Evolutionary conservation across 2,113 vertebrate genomes (phyloP).

Genomic region (Tupaia tana): DNA sequence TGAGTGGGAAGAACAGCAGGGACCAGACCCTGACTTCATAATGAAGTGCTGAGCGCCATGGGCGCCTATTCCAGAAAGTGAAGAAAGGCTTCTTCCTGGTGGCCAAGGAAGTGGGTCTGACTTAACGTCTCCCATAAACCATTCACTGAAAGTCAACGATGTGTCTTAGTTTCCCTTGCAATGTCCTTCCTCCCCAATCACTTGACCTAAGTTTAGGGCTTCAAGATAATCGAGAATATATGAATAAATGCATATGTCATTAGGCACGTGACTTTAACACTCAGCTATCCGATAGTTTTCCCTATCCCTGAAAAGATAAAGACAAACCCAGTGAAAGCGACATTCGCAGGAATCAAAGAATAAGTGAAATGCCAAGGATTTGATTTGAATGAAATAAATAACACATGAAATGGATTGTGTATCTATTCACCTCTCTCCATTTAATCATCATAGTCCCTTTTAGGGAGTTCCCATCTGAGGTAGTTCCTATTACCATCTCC

Average conservation of each 20-base stretch:
- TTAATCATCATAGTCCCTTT: not conserved
- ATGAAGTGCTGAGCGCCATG: too few species aligned
- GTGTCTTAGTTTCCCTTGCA: not conserved
- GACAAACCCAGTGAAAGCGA: not conserved
- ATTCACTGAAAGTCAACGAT: not conserved
- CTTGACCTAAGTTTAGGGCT: not conserved
- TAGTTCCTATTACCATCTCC: conserved; percentile 16
- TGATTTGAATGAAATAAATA: conserved; percentile 15
- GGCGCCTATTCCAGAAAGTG: not conserved
- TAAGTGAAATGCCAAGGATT: not conserved
- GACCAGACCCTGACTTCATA: not conserved
- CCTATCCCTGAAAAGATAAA: conserved; percentile 36
- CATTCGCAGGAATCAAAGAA: not conserved
- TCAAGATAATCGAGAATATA: not conserved
- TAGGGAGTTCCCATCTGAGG: not conserved
- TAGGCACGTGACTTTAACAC: not conserved
- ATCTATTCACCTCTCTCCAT: not conserved
- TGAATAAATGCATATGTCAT: not conserved
- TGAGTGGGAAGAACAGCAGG: not conserved
- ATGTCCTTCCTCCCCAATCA: not conserved
- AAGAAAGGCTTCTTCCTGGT: not conserved
- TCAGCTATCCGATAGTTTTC: not conserved
- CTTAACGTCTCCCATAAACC: not conserved
- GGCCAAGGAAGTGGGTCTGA: not conserved
- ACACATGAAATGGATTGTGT: not conserved